phyloP scores from a whole-genome alignment of 2,888 invertebrate species.

The Lasioglossum zephyrum region DNA sequence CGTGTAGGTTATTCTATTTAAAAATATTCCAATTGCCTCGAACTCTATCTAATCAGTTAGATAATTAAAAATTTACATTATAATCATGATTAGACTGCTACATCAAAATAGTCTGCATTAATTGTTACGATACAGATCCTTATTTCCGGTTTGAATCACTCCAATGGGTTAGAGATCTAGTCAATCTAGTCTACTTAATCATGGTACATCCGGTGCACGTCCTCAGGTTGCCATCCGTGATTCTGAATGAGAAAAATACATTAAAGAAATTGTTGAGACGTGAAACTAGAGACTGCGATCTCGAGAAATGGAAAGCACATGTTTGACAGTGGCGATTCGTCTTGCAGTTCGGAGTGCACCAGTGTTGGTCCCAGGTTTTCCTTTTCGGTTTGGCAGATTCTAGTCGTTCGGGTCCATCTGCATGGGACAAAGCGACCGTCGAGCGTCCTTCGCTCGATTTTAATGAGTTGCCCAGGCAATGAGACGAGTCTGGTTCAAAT shows the following conservation, averaged over 20 bases:
- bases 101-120: too few species aligned
- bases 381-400: background rate
- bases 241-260: background rate
- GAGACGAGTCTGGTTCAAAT: background rate
- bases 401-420: background rate
- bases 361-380: background rate
- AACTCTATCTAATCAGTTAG: background rate
- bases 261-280: background rate
- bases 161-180: too few species aligned
- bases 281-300: background rate
- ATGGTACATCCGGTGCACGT: background rate
- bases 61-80: background rate
- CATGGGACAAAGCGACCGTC: background rate
- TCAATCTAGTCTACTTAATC: background rate
- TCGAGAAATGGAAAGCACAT: background rate
- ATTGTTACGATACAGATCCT: too few species aligned
- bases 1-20: background rate
- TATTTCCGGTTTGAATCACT: too few species aligned
- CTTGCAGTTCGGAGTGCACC: background rate
- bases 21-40: background rate
- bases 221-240: background rate
- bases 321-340: background rate
- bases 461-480: constrained; percentile 9
- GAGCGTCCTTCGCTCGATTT: constrained; percentile 9
- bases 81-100: background rate